Conservation (phyloP, 2,888 invertebrate species). For the Hydroisotoma schaefferi region DNA sequence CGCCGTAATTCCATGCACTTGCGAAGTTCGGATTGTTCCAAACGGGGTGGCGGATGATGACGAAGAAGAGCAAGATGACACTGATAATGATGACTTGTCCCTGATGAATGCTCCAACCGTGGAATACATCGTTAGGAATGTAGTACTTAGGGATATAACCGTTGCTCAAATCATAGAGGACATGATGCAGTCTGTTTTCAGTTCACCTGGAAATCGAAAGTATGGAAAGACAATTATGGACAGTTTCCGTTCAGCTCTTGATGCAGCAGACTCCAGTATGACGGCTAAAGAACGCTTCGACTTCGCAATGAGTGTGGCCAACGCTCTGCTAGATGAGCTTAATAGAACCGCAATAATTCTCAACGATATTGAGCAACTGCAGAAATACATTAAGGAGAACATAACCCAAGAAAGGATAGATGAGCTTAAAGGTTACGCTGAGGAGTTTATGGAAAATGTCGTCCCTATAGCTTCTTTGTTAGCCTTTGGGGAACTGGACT, state of each 20-base stretch:
- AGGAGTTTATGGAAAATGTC: constrained; percentile 35
- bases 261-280: background rate
- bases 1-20: constrained; percentile 31
- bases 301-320: constrained; percentile 33
- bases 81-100: constrained; percentile 23
- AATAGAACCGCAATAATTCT: constrained; percentile 28
- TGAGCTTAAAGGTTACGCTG: constrained; percentile 1
- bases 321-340: constrained; percentile 33
- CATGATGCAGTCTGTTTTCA: constrained; percentile 29
- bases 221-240: constrained; percentile 15
- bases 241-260: background rate
- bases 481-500: constrained; percentile 38
- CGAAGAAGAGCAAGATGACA: constrained; percentile 7
- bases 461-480: constrained; percentile 32
- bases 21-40: constrained; percentile 22
- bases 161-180: constrained; percentile 31
- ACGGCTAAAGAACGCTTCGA: constrained; percentile 27
- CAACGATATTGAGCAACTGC: constrained; percentile 34
- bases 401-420: constrained; percentile 10
- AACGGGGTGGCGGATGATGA: constrained; percentile 9
- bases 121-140: constrained; percentile 39
- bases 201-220: constrained; percentile 11
- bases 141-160: constrained; percentile 31
- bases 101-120: constrained; percentile 33
- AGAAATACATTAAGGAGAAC: constrained; percentile 29